Evolutionary conservation across 2,113 vertebrate species (phyloP), one percentile per base, ranked within the genome.

Genomic region (Peromyscus polionotus): DNA sequence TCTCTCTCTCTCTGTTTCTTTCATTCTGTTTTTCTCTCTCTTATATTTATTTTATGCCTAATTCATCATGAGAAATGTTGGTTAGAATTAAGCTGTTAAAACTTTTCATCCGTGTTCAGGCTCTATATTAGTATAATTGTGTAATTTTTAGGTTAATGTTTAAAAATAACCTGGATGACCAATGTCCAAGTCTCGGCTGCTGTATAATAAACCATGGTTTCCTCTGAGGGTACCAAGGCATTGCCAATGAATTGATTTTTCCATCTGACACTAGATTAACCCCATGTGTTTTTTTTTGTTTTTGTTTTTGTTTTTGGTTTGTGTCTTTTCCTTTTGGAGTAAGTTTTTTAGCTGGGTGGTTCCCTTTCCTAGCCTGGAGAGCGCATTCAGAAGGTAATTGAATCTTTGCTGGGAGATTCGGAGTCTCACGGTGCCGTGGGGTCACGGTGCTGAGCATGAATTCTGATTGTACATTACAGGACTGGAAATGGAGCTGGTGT

Each of bases 1-100:
- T 0, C 31, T 33, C 16, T 13, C 31, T 51, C 4, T 61, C 26
- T 17, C 79, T 39, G 9, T 75, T 6, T 24, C 31, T 45, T 16
- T 16, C 28, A n/a, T 10, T 26, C 20, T 61, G 19, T 61, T 20
- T 20, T 7, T 67, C 14, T 42, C 33, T 9, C 0, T 42, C 33
- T 13, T 0, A 31, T 54, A 33, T 84, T 57, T 54, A 83, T 76
- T 80, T 90, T 73, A 12, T 83, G 48, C 42, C 67, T 42, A 61
- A 93, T 84, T 88, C 70, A 54, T n/a, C 57, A 54, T 76, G 76
- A 24, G 22, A 93, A 95, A 51, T 59, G 2, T 91, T 95, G 28
- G 89, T 96, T 97, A 65, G 65, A 95, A 97, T 90, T 72, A 65
- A 95, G 36, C 36, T 96, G 24, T 95, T 96, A 39, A 91, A 75